Base-by-base conservation (phyloP, 2,797 vertebrate genomes). In the Intellagama lesueurii region DNA sequence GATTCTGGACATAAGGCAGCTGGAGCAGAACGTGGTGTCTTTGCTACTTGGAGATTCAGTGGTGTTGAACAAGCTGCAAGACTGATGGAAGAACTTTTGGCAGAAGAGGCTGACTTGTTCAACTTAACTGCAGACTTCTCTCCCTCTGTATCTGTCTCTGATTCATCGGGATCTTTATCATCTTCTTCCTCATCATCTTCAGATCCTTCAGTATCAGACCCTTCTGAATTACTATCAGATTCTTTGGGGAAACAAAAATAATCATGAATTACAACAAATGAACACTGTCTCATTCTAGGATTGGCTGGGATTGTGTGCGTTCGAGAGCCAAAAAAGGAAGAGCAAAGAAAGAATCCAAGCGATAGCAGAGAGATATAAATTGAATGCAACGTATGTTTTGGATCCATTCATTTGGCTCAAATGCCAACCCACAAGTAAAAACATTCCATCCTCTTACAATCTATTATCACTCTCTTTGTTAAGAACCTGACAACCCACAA, bases 201-300 rank as follows among this genome's bases (percentile, higher is more conserved):
- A 69, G 98, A 98, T 89, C 96, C 97, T 88, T 98, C 98, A 52
- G 98, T 98, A 96, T 98, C 98, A 44, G 98, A 98, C 87, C 85
- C 89, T 90, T 98, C 98, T 92, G 98, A 98, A 96, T 98, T 98
- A 96, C 98, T 99, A 96, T 98, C 98, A 30, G 98, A 98, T 94
- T 98, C 99, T 99, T 96, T 94, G 94, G 92, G 91, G 87, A 91
- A 96, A 95, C 87, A n/a, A 91, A 92, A 92, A 94, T 91, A 85
- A 96, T 93, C 81, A 84, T 88, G 95, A 86, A 85, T 96, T 96
- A 96, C 78, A 83, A 76, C 12, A 68, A 95, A 89, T 83, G 88
- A 68, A 83, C 5, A 32, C 1, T 64, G 72, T 32, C n/a, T n/a
- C 32, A 40, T 73, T 66, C 90, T 85, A 76, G 7, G 86, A 47